These are phyloP conservation scores for Aporophyla nigra DNA, from an alignment of 2,888 invertebrate species.

Conservation along the genomic window DNA sequence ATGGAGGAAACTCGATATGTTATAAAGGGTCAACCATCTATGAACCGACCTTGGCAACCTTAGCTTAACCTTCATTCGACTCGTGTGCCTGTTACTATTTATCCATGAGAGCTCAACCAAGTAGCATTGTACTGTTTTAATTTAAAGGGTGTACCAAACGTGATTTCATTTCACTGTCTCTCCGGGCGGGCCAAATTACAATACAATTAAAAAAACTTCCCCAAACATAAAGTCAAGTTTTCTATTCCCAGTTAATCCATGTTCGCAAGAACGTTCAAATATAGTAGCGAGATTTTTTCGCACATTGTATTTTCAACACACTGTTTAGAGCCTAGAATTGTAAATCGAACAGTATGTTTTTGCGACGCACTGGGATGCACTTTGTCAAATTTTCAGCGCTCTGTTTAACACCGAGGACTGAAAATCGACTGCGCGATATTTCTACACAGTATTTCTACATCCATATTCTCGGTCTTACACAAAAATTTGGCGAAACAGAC, in stretches of 20 bases:
- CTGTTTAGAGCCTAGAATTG: too few species aligned
- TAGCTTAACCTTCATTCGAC: background rate
- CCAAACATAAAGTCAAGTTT: background rate
- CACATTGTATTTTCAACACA: too few species aligned
- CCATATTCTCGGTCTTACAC: background rate
- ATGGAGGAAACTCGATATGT: background rate
- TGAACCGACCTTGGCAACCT: background rate
- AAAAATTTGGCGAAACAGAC: slow-evolving; percentile 4
- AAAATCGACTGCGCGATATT: too few species aligned
- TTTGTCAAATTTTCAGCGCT: too few species aligned
- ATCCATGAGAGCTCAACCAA: background rate
- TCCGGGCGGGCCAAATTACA: background rate
- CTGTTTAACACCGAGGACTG: too few species aligned
- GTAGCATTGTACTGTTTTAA: background rate
- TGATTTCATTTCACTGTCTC: background rate
- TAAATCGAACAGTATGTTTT: too few species aligned
- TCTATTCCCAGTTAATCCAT: background rate
- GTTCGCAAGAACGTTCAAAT: too few species aligned
- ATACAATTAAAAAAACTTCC: slow-evolving; percentile 1
- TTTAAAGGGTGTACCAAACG: background rate
- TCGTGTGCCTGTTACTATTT: background rate
- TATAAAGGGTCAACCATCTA: background rate
- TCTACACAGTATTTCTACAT: too few species aligned
- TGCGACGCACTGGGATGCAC: too few species aligned
- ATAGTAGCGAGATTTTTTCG: too few species aligned